Conservation (phyloP, 2,113 vertebrate species). For the Hippocampus guttulatus region DNA sequence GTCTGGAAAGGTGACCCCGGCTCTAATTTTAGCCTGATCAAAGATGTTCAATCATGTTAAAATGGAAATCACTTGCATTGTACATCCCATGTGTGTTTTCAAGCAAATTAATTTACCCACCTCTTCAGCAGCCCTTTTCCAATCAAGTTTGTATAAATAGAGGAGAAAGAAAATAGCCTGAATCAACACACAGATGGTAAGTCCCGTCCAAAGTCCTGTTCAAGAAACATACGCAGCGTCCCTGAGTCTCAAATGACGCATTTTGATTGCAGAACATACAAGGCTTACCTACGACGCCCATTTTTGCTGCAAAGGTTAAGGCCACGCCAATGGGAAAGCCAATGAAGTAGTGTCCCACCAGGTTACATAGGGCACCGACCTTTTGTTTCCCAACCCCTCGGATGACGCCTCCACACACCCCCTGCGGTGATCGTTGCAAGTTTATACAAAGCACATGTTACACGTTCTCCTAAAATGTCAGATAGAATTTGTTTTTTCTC, state of each 20-base stretch:
- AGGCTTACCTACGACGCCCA: constrained; percentile 77
- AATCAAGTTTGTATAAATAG: constrained; percentile 75
- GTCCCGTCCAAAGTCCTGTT: constrained; percentile 84
- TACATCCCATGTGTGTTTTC: neutral
- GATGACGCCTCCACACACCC: constrained; percentile 73
- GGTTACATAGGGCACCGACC: constrained; percentile 79
- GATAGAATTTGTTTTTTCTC: constrained; percentile 14
- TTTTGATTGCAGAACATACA: neutral
- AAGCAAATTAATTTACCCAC: constrained; percentile 47
- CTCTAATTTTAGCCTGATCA: constrained; percentile 53
- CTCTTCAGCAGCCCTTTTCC: constrained; percentile 80
- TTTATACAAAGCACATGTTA: neutral
- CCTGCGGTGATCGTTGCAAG: constrained; percentile 51
- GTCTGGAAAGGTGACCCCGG: constrained; percentile 45
- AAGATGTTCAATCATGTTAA: neutral
- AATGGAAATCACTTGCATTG: neutral
- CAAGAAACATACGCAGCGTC: constrained; percentile 4
- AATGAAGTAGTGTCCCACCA: constrained; percentile 75
- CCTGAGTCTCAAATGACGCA: neutral
- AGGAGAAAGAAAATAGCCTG: constrained; percentile 74
- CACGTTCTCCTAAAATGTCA: neutral
- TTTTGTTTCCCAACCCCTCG: constrained; percentile 81
- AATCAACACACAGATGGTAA: constrained; percentile 69
- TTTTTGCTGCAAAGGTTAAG: constrained; percentile 78
- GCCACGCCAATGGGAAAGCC: constrained; percentile 76